These are phyloP conservation scores for Barnardius zonarius DNA, from an alignment of 2,113 vertebrate genomes.

Conservation along the genomic window DNA sequence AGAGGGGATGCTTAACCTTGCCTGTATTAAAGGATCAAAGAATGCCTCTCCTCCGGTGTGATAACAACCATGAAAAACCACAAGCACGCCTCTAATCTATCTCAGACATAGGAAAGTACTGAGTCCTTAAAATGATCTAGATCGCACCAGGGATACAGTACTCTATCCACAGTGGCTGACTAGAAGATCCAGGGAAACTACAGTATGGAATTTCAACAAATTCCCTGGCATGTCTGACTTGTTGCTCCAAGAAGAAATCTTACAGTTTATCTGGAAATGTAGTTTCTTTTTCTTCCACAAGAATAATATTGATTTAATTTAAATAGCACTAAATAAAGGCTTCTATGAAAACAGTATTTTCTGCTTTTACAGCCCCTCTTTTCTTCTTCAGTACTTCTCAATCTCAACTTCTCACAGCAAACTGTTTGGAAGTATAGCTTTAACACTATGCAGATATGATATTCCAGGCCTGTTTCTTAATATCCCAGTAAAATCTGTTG, in stretches of 20 bases:
- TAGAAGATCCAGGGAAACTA: not conserved
- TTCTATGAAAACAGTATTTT: not conserved
- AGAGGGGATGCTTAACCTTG: not conserved
- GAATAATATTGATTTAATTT: not conserved
- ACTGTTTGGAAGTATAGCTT: not conserved
- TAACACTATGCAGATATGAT: not conserved
- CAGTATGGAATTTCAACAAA: not conserved
- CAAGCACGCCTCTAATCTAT: not conserved
- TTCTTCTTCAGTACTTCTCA: not conserved
- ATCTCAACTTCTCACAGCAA: not conserved
- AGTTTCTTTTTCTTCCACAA: not conserved
- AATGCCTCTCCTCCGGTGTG: not conserved
- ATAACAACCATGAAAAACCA: not conserved
- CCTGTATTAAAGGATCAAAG: not conserved
- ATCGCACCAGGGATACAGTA: not conserved
- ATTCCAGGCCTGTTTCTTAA: not conserved
- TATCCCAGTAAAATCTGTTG: not conserved
- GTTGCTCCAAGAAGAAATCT: not conserved
- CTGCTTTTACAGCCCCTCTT: not conserved
- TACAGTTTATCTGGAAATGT: not conserved
- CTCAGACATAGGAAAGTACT: not conserved
- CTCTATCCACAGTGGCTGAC: not conserved
- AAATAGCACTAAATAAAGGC: not conserved
- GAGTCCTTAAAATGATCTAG: not conserved
- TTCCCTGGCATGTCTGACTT: not conserved